Evolutionary conservation across 2,113 vertebrate genomes (phyloP), one percentile per base, ranked within the genome.

Genomic region (Axis porcinus): DNA sequence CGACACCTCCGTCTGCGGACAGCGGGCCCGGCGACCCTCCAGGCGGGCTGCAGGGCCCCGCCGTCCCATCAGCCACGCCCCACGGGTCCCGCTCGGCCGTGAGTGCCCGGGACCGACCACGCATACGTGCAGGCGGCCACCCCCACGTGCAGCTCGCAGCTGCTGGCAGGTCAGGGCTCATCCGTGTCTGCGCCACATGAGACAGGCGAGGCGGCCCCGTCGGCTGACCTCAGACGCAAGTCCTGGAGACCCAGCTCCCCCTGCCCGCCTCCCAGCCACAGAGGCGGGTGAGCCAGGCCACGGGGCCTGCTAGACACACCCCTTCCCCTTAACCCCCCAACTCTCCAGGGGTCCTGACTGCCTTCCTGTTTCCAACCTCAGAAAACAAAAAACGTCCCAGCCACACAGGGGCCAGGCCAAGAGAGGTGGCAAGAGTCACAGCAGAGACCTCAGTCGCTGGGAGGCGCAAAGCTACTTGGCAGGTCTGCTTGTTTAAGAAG

Each of bases 91-190:
- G 40, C 25, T 95, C 5, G 4, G 52, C 74, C 15, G 4, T 1
- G 28, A 25, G 30, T 9, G 16, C 25, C 15, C 1, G 2, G 19
- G 45, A 93, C 17, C 2, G 6, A 25, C 70, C 58, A 58, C 16
- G 23, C 10, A n/a, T 5, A 9, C 0, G 2, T 1, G n/a, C 15
- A 8, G 52, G 83, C 0, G 3, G 40, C 21, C 8, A 33, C 15
- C 21, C 4, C 40, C 43, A 55, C 4, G 33, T 2, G 0, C 2
- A 0, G 10, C 43, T 86, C 11, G 10, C n/a, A 74, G 52, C 54
- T n/a, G 17, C 27, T 57, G 40, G 33, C 15, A 7, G 55, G 14
- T 4, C 11, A 21, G n/a, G 52, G 67, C 36, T 87, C 85, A 28
- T 23, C 76, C 3, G 2, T 14, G 64, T 54, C n/a, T n/a, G 19